Evolutionary conservation across 92 coral and sea anemone genomes (phyloP), one percentile per base, ranked within the genome.

Genomic region (Bergia puertoricense): DNA sequence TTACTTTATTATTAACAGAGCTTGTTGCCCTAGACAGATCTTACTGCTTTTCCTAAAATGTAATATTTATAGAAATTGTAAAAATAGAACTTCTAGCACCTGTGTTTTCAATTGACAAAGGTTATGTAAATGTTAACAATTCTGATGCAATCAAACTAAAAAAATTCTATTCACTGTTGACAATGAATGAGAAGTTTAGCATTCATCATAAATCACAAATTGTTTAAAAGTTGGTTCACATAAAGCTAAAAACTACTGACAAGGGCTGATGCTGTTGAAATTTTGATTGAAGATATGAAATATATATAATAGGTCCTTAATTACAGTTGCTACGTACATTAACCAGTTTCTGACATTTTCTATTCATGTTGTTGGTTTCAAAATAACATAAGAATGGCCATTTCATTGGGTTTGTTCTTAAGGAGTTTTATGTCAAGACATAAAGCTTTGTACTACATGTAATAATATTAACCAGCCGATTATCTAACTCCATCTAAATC

Each of bases 121-220:
- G 46, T 81, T 81, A 81, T 59, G 74, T 81, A 81, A 81, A 81
- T 81, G 48, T 81, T 39, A 9, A 38, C 9, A 16, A 39, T 62
- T 81, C 18, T 51, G 69, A 79, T 79, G 66, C 83, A 67, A 66
- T 66, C n/a, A 38, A 45, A 83, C 0, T 5, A 71, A 39, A 30
- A 37, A n/a, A 82, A 41, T 54, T 65, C 16, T 22, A 16, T 51
- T 42, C 15, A 16, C 54, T 38, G 18, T 8, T 9, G 3, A 69
- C 56, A 42, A 2, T 78, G 54, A 11, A 11, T 54, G 16, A 54
- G 59, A 13, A 54, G 22, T 62, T 62, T 62, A 4, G 6, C 23
- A 62, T 54, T 54, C 59, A 54, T 1, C 3, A 13, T 54, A 54
- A 11, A 54, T 71, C 41, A 30, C 41, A 71, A 71, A 71, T 74